These are phyloP conservation scores for Hippoglossus hippoglossus DNA, from an alignment of 2,797 vertebrate species.

Conservation along the genomic window DNA sequence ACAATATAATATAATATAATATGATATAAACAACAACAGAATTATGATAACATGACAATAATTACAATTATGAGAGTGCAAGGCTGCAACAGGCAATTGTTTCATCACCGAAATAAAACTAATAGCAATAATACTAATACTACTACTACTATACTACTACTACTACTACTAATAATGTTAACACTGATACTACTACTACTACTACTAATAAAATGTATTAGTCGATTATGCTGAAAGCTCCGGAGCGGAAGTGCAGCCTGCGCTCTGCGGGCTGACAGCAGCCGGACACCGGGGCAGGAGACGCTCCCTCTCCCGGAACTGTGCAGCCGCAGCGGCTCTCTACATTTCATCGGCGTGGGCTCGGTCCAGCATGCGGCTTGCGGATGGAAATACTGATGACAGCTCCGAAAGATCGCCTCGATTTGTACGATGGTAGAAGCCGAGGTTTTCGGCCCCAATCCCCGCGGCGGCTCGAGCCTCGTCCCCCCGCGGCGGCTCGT, in stretches of 20 bases:
- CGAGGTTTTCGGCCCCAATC: neutral
- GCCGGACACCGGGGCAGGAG: too few relatives aligned
- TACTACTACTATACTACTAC: too few relatives aligned
- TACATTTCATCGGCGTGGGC: slow-evolving; percentile 81
- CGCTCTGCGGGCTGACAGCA: too few relatives aligned
- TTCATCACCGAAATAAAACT: too few relatives aligned
- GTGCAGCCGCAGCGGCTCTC: slow-evolving; percentile 84
- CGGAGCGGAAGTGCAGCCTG: slow-evolving; percentile 10
- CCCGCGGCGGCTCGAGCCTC: neutral
- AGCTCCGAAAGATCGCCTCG: slow-evolving; percentile 96
- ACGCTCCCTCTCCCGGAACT: slow-evolving; percentile 68
- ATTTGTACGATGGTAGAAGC: slow-evolving; percentile 94
- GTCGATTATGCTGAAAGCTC: slow-evolving; percentile 16
- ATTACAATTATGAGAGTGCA: neutral
- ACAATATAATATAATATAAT: neutral
- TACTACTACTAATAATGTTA: too few relatives aligned
- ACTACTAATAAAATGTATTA: neutral
- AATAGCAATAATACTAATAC: too few relatives aligned
- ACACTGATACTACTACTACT: neutral
- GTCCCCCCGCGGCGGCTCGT: neutral
- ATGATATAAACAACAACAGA: neutral
- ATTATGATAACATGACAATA: neutral
- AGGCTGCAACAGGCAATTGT: too few relatives aligned
- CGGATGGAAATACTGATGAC: slow-evolving; percentile 96
- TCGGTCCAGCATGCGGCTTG: slow-evolving; percentile 89